Evolutionary conservation across 1,140 invertebrate genomes (phyloP).

Genomic region (Aphaenogaster ashmeadi): DNA sequence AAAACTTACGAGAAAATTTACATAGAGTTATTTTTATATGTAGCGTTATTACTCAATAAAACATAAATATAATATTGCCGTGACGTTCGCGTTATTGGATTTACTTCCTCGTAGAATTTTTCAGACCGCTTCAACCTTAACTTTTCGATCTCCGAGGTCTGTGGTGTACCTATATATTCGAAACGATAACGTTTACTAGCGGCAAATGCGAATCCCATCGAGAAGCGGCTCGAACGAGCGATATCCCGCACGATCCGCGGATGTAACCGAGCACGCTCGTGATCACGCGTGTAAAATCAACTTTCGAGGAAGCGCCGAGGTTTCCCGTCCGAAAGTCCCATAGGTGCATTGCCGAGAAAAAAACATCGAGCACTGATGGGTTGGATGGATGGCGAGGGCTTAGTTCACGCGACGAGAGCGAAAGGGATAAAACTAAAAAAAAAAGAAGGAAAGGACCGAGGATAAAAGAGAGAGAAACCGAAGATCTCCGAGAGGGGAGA

Average conservation of each 20-base stretch:
- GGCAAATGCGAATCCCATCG: neutral
- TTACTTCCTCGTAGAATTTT: constrained; percentile 4
- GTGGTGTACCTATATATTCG: neutral
- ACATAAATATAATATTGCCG: constrained; percentile 2
- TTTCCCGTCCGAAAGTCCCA: constrained; percentile 65
- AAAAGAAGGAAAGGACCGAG: neutral
- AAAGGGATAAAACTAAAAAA: neutral
- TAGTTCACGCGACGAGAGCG: constrained; percentile 74
- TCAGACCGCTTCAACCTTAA: constrained; percentile 19
- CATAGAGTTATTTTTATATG: neutral
- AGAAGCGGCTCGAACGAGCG: constrained; percentile 23
- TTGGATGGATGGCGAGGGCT: constrained; percentile 82
- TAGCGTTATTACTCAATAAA: constrained; percentile 2
- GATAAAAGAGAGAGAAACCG: constrained; percentile 4
- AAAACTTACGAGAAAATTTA: neutral
- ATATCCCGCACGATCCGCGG: constrained; percentile 2
- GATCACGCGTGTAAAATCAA: constrained; percentile 14
- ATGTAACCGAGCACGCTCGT: constrained; percentile 17
- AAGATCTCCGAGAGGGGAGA: constrained; percentile 5
- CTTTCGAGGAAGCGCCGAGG: constrained; percentile 15
- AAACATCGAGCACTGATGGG: constrained; percentile 77
- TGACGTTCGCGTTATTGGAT: constrained; percentile 10
- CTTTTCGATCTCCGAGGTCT: neutral
- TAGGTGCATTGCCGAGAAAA: constrained; percentile 80
- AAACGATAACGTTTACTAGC: constrained; percentile 9